Base-by-base conservation (phyloP, 1,140 invertebrate genomes). In the Phymastichus coffea region DNA sequence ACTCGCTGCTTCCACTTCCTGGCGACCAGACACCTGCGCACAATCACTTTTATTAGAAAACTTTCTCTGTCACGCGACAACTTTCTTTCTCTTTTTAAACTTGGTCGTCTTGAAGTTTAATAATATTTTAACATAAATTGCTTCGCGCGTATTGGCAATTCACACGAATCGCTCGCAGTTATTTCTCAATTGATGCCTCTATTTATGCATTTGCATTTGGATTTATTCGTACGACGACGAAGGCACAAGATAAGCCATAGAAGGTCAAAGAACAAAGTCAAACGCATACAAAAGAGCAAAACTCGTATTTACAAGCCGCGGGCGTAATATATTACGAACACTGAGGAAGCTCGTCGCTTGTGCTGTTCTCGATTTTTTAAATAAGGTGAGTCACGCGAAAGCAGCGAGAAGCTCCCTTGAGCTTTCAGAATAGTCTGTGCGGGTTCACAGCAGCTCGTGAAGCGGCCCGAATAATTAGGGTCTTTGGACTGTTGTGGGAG, bases 21-120 rank as follows among this genome's bases (percentile, higher is more conserved):
- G 80, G 80, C 62, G 81, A 79, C 81, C 81, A 82, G 65, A 81
- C 76, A 69, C 81, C 81, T 82, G 65, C 60, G 52, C 44, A 58
- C 46, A 65, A 65, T 55, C 33, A 26, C 17, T 12, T 43, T 40
- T 4, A 48, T 55, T 33, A 53, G 22, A 30, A 49, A 38, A 53
- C 20, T 26, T 25, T 23, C n/a, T 41, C 20, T 41, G 14, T 4
- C 14, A 4, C 25, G 2, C n/a, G n/a, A n/a, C n/a, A n/a, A n/a
- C n/a, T n/a, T n/a, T n/a, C n/a, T n/a, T n/a, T 8, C 14, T 33
- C 14, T 14, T 33, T 33, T 33, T 6, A 8, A 33, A 33, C 14
- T 33, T 33, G 30, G 30, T 33, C 14, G 6, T 33, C 14, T 33
- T 33, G 30, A 33, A 33, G 14, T 6, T 33, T 33, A n/a, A n/a